phyloP scores from a whole-genome alignment of 1,140 invertebrate species.

The Drosophila lacteicornis region DNA sequence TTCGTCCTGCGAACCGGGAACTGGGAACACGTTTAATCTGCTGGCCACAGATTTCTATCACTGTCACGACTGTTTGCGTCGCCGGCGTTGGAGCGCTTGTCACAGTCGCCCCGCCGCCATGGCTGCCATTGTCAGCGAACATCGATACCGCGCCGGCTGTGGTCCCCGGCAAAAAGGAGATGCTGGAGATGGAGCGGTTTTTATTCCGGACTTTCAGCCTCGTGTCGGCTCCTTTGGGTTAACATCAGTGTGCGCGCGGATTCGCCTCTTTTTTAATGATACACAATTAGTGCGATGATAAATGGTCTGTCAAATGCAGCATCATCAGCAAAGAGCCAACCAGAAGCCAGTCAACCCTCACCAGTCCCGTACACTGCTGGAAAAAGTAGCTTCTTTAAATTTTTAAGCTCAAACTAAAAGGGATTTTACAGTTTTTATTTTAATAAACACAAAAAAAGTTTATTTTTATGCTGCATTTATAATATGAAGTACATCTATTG shows the following conservation, averaged over 20 bases:
- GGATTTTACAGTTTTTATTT: too few species aligned
- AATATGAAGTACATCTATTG: too few species aligned
- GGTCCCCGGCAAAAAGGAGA: neutral
- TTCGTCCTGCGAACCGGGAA: conserved; percentile 29
- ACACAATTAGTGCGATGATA: conserved; percentile 84
- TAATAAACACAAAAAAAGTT: neutral
- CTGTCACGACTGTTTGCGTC: conserved; percentile 70
- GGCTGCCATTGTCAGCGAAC: conserved; percentile 66
- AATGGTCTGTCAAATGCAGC: conserved; percentile 84
- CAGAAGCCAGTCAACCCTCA: conserved; percentile 5
- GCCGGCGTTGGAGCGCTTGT: conserved; percentile 29
- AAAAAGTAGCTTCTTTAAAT: neutral
- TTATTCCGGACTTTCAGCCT: conserved; percentile 19
- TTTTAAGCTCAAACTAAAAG: neutral
- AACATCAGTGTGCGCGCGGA: conserved; percentile 61
- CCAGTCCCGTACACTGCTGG: neutral
- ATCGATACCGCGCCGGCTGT: conserved; percentile 48
- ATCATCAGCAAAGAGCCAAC: conserved; percentile 49
- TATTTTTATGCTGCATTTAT: too few species aligned
- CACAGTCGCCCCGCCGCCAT: conserved; percentile 16
- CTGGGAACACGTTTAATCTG: conserved; percentile 77
- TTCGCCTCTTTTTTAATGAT: conserved; percentile 77
- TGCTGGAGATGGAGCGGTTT: conserved; percentile 12
- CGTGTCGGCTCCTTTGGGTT: conserved; percentile 61
- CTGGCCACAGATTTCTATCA: conserved; percentile 82